These are phyloP conservation scores for Tillus elongatus DNA, from an alignment of 2,888 invertebrate genomes.

Conservation along the genomic window DNA sequence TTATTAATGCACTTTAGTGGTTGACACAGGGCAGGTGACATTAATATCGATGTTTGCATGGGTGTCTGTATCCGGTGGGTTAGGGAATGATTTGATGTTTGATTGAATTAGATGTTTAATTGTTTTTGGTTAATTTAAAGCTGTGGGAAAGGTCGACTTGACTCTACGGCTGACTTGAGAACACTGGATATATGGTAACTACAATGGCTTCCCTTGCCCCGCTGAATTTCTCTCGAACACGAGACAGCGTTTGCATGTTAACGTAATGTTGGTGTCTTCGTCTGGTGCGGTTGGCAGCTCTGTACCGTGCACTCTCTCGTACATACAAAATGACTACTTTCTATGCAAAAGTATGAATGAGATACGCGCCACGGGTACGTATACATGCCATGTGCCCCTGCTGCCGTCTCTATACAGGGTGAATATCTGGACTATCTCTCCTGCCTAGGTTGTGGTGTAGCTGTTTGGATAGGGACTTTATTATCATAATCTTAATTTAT, in stretches of 20 bases:
- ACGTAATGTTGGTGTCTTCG: constrained; percentile 37
- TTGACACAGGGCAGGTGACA: too few relatives aligned
- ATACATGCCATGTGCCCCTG: constrained; percentile 33
- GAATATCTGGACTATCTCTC: not conserved
- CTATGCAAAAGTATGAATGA: constrained; percentile 55
- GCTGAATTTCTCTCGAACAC: constrained; percentile 43
- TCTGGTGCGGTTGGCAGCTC: constrained; percentile 26
- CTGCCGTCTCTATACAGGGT: constrained; percentile 5
- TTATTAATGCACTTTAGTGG: too few relatives aligned
- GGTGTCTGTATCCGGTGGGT: too few relatives aligned
- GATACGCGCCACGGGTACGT: constrained; percentile 43
- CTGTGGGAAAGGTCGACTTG: constrained; percentile 29
- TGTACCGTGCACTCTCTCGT: constrained; percentile 35
- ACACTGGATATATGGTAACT: constrained; percentile 45
- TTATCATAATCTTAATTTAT: too few relatives aligned
- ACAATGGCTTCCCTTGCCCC: constrained; percentile 40
- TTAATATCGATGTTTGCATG: too few relatives aligned
- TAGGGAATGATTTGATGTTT: too few relatives aligned
- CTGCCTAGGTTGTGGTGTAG: too few relatives aligned
- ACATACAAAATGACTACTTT: constrained; percentile 49
- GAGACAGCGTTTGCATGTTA: constrained; percentile 45
- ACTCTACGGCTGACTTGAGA: constrained; percentile 43
- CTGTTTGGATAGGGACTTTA: too few relatives aligned
- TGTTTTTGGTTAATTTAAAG: constrained; percentile 8
- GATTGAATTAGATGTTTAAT: constrained; percentile 6